A percentile compares a stretch with the other conserved stretches of the same genome.
Evolutionary conservation across 2,888 invertebrate genomes (phyloP).

Genomic region (Euzetes globulus): DNA sequence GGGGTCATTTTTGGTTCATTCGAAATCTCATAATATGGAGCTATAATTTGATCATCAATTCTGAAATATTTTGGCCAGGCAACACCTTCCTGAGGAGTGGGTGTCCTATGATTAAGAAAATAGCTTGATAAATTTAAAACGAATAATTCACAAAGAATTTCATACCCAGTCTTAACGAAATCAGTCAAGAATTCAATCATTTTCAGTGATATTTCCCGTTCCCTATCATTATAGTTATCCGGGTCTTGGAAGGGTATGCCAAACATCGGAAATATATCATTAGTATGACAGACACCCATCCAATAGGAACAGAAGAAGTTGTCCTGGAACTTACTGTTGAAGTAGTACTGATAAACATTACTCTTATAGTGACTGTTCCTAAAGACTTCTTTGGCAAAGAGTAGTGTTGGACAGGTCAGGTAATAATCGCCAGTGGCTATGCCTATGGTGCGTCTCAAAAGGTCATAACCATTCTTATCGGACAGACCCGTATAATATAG

Average conservation of each 20-base stretch:
- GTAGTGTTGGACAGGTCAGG: constrained; percentile 14
- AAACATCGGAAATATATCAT: constrained; percentile 29
- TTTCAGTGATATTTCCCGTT: constrained; percentile 11
- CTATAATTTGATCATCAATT: neutral
- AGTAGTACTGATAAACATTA: constrained; percentile 30
- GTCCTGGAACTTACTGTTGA: neutral
- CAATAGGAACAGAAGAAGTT: neutral
- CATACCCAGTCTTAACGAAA: constrained; percentile 25
- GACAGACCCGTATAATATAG: neutral
- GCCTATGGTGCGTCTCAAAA: neutral
- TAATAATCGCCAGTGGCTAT: constrained; percentile 14
- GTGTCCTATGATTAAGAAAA: neutral
- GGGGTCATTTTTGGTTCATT: neutral
- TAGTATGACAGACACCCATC: constrained; percentile 24
- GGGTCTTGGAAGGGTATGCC: neutral
- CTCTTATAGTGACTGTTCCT: neutral
- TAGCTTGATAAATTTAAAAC: neutral
- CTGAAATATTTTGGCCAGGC: neutral
- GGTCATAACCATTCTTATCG: neutral
- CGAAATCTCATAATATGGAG: neutral
- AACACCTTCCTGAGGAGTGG: neutral
- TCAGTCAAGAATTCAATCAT: constrained; percentile 19
- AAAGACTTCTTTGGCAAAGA: neutral
- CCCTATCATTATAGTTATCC: neutral
- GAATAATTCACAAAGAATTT: neutral